Evolutionary conservation across 2,888 invertebrate genomes (phyloP).

Genomic region (Drosophila merina): DNA sequence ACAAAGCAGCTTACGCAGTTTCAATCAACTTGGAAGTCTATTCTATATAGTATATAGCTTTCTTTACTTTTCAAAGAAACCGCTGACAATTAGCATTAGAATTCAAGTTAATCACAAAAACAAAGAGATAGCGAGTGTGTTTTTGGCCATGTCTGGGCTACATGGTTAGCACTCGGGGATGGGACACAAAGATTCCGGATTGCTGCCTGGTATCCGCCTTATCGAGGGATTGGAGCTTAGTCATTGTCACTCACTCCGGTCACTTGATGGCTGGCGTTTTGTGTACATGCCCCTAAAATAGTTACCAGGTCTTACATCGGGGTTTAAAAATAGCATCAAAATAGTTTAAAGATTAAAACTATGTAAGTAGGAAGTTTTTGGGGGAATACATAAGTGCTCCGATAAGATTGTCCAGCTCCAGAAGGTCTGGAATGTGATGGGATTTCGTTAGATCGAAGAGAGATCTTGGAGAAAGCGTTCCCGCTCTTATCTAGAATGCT

Average conservation of each 20-base stretch:
- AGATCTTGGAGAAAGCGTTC: too few species aligned
- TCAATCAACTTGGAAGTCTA: background rate
- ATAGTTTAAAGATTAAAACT: background rate
- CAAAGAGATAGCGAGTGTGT: too few species aligned
- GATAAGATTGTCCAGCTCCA: slow-evolving; percentile 23
- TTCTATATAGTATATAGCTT: background rate
- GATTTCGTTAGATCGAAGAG: too few species aligned
- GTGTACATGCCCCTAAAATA: background rate
- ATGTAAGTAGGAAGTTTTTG: background rate
- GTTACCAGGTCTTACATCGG: background rate
- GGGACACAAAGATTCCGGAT: background rate
- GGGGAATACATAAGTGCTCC: background rate
- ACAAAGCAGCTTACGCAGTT: background rate
- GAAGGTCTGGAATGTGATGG: too few species aligned
- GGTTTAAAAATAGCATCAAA: background rate
- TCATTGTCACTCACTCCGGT: slow-evolving; percentile 15
- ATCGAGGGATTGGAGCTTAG: slow-evolving; percentile 12
- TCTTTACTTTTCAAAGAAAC: background rate
- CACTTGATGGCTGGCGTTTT: background rate
- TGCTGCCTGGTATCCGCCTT: background rate
- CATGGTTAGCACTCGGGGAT: background rate
- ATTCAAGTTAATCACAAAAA: background rate
- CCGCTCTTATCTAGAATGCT: too few species aligned
- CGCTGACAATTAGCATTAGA: background rate
- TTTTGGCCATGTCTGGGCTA: background rate